These are phyloP conservation scores for Phataginus tricuspis DNA, from an alignment of 2,797 vertebrate genomes.

Conservation along the genomic window DNA sequence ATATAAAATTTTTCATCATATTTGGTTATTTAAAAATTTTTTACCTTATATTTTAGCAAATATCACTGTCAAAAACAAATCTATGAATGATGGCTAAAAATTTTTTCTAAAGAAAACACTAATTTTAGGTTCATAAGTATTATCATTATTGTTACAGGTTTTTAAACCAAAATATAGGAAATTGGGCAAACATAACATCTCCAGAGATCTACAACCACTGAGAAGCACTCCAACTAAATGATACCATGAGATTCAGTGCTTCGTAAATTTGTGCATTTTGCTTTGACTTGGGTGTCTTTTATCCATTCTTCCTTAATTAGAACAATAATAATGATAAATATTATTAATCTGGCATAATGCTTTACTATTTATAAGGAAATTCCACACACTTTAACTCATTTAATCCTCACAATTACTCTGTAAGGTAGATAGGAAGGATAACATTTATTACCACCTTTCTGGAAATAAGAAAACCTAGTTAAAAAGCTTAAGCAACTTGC, in stretches of 20 bases:
- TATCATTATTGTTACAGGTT: slow-evolving; percentile 37
- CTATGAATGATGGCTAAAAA: neutral
- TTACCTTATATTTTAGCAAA: slow-evolving; percentile 33
- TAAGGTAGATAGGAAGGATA: neutral
- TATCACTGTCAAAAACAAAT: slow-evolving; percentile 35
- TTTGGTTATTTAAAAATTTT: neutral
- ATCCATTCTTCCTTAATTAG: slow-evolving; percentile 31
- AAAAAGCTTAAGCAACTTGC: slow-evolving; percentile 16
- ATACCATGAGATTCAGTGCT: slow-evolving; percentile 2
- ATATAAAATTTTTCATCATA: neutral
- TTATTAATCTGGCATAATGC: neutral
- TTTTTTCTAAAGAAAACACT: slow-evolving; percentile 32
- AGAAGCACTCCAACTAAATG: slow-evolving; percentile 39
- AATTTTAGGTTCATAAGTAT: neutral
- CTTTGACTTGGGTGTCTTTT: slow-evolving; percentile 20
- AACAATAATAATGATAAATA: neutral
- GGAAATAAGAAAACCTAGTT: slow-evolving; percentile 4
- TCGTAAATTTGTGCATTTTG: neutral
- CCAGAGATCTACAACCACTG: neutral
- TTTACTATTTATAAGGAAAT: slow-evolving; percentile 33
- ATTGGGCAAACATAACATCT: neutral
- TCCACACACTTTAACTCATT: neutral
- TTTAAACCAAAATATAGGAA: slow-evolving; percentile 48
- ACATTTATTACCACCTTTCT: slow-evolving; percentile 42
- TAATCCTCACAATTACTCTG: slow-evolving; percentile 16